Evolutionary conservation across 2,797 vertebrate species (phyloP).

Genomic region (Rhinatrema bivittatum): DNA sequence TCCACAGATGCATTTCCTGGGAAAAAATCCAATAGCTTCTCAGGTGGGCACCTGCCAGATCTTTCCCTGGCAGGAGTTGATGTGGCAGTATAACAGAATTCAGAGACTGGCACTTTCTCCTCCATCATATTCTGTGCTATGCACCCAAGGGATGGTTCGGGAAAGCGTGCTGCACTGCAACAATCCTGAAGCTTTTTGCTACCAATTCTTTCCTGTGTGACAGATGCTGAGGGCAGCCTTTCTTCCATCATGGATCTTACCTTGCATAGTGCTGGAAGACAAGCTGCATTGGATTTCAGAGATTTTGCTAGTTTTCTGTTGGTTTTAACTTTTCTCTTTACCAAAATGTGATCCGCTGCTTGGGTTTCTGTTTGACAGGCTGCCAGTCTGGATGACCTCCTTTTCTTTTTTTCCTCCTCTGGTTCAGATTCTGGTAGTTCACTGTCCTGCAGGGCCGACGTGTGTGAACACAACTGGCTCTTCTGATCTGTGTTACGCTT

Average conservation of each 20-base stretch:
- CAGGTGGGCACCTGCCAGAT: accelerated
- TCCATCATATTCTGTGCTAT: accelerated
- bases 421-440: accelerated
- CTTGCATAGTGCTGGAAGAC: too few species aligned
- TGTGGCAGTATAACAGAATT: accelerated
- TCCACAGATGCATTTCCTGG: accelerated
- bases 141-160: accelerated
- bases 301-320: accelerated
- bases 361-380: accelerated
- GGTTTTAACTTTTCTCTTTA: accelerated
- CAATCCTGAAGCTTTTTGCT: too few species aligned
- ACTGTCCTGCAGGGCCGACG: accelerated
- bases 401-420: accelerated
- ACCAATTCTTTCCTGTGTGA: too few species aligned
- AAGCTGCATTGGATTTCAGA: accelerated
- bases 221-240: too few species aligned
- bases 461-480: too few species aligned
- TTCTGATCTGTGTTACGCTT: too few species aligned
- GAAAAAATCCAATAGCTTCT: accelerated
- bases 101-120: accelerated
- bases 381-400: accelerated
- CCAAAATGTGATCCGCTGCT: accelerated
- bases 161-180: too few species aligned
- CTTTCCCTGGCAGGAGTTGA: background rate
- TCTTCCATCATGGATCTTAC: too few species aligned